Evolutionary conservation across 1,140 invertebrate species (phyloP).

Genomic region (Conus ventricosus): DNA sequence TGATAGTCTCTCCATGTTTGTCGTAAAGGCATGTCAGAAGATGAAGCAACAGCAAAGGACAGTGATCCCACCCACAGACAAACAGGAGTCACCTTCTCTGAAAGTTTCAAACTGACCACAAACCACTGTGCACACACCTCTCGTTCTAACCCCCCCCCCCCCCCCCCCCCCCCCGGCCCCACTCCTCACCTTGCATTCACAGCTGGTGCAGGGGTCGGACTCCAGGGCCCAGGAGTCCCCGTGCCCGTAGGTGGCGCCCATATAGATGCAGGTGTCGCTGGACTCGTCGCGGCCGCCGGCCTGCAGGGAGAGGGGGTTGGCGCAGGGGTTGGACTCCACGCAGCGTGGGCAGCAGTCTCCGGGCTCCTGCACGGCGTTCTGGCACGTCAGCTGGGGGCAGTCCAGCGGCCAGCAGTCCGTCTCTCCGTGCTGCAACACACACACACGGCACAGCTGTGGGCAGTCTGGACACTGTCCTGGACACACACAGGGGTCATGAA

Average conservation of each 20-base stretch:
- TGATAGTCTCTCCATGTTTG: too few relatives aligned
- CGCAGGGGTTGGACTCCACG: constrained; percentile 78
- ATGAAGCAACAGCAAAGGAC: too few relatives aligned
- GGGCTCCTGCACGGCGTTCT: constrained; percentile 79
- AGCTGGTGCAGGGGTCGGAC: constrained; percentile 83
- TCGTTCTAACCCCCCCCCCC: too few relatives aligned
- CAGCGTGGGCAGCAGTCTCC: constrained; percentile 84
- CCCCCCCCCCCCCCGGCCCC: not conserved
- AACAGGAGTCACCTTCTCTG: too few relatives aligned
- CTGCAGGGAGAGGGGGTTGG: constrained; percentile 40
- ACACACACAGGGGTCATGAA: not conserved
- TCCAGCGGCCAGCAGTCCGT: constrained; percentile 91
- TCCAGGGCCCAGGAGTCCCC: constrained; percentile 58
- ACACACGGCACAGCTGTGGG: not conserved
- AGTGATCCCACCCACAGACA: too few relatives aligned
- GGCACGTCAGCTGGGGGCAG: constrained; percentile 85
- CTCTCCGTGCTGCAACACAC: constrained; percentile 83
- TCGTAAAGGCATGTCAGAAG: too few relatives aligned
- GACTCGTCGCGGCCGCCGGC: constrained; percentile 54
- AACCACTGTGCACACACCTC: too few relatives aligned
- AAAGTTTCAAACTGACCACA: too few relatives aligned
- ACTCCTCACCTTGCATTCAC: constrained; percentile 84
- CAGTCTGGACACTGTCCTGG: not conserved
- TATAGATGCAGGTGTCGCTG: constrained; percentile 51
- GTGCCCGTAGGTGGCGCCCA: constrained; percentile 52